Conservation (phyloP, 2,888 invertebrate species). For the Trissoscelio sp. region DNA sequence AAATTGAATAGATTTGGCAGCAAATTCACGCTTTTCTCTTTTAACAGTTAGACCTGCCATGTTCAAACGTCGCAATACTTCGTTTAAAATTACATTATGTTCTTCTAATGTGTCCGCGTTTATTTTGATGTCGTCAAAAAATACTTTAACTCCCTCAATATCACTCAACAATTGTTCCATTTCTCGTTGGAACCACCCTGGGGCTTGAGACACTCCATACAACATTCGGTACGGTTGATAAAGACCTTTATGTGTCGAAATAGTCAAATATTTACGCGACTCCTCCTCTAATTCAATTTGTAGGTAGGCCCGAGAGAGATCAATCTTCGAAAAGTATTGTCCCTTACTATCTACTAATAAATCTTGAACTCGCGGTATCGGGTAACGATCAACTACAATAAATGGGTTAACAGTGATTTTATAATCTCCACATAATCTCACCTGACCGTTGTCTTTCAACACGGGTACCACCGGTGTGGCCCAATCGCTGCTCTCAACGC, state of each 20-base stretch:
- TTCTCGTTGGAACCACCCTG: conserved; percentile 78
- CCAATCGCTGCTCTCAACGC: conserved; percentile 28
- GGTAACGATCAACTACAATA: conserved; percentile 72
- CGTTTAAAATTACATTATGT: conserved; percentile 71
- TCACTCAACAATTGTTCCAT: conserved; percentile 75
- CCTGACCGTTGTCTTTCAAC: conserved; percentile 16
- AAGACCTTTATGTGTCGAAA: conserved; percentile 73
- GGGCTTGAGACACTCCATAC: conserved; percentile 78
- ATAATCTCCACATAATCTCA: conserved; percentile 71
- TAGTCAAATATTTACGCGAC: conserved; percentile 71
- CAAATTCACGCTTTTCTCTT: conserved; percentile 74
- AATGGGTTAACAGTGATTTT: conserved; percentile 74
- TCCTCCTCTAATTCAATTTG: conserved; percentile 76
- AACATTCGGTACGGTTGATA: conserved; percentile 73
- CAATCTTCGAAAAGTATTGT: conserved; percentile 71
- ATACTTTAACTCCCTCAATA: conserved; percentile 67
- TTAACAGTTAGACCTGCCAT: conserved; percentile 74
- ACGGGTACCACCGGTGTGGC: conserved; percentile 27
- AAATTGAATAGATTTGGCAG: neutral
- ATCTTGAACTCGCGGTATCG: conserved; percentile 74
- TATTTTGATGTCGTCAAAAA: conserved; percentile 75
- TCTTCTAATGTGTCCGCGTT: conserved; percentile 66
- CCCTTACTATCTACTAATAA: conserved; percentile 55
- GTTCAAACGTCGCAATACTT: conserved; percentile 72
- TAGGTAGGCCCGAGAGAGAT: conserved; percentile 77